These are phyloP conservation scores for Acrocera orbiculus DNA, from an alignment of 2,888 invertebrate genomes.

Conservation along the genomic window DNA sequence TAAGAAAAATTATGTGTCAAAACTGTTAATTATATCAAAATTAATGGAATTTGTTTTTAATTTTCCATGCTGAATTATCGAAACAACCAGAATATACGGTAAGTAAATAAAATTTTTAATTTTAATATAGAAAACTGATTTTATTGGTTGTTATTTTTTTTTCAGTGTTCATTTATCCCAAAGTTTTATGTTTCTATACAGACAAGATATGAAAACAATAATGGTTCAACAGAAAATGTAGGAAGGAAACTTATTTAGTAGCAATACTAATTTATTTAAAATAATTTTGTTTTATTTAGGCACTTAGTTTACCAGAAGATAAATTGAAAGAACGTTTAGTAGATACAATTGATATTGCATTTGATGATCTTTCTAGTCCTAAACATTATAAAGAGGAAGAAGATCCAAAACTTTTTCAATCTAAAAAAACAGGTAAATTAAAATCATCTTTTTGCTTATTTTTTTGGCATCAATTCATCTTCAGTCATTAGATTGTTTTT, in stretches of 20 bases:
- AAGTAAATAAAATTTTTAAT: constrained; percentile 32
- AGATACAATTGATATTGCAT: constrained; percentile 73
- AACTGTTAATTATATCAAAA: no score
- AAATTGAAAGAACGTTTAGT: constrained; percentile 54
- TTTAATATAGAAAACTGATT: no score
- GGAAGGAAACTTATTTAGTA: constrained; percentile 23
- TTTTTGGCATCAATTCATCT: no score
- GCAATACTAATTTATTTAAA: constrained; percentile 4
- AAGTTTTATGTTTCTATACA: constrained; percentile 70
- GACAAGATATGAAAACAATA: constrained; percentile 79
- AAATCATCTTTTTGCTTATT: no score
- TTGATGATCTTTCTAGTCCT: constrained; percentile 57
- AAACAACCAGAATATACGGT: constrained; percentile 50
- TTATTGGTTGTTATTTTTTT: constrained; percentile 24
- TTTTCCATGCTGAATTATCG: constrained; percentile 2
- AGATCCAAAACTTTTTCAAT: constrained; percentile 71
- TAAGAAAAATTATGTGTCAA: no score
- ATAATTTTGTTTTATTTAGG: constrained; percentile 34
- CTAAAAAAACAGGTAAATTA: constrained; percentile 46
- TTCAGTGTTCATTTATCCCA: constrained; percentile 80
- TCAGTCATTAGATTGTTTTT: no score
- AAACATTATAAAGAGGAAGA: constrained; percentile 82
- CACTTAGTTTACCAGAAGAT: constrained; percentile 51
- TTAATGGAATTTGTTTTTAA: no score
- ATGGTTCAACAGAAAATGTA: constrained; percentile 76